Percentiles rank a stretch among this genome's conserved stretches.
These are phyloP conservation scores for Sylvietta virens DNA, from an alignment of 2,113 vertebrate genomes.

Conservation along the genomic window DNA sequence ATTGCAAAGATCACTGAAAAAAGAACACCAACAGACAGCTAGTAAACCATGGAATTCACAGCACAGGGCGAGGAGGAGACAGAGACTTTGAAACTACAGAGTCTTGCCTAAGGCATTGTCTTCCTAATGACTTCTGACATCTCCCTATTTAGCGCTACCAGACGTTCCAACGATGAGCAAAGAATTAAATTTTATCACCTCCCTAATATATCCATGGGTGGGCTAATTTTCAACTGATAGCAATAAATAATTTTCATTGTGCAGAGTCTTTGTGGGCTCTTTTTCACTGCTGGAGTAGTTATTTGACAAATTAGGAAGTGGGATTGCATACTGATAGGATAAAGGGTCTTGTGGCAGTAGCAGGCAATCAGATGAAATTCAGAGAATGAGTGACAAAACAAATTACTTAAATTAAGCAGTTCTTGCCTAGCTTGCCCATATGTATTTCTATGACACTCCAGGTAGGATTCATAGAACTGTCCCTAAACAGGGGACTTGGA, in stretches of 20 bases:
- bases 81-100: neutral
- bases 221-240: conserved; percentile 6
- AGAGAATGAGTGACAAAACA: neutral
- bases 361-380: neutral
- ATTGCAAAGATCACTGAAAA: neutral
- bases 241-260: neutral
- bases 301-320: neutral
- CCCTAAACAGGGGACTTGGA: neutral
- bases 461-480: neutral
- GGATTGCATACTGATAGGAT: neutral
- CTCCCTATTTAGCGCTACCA: neutral
- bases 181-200: neutral
- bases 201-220: neutral
- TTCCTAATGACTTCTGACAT: neutral
- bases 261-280: neutral
- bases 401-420: neutral
- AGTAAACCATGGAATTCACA: neutral
- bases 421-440: neutral
- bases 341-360: neutral
- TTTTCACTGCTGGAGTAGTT: neutral
- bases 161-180: neutral
- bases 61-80: neutral
- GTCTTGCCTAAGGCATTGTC: neutral
- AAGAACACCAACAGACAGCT: neutral
- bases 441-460: neutral